These are phyloP conservation scores for Lasioglossum oenotherae DNA, from an alignment of 2,888 invertebrate species.

Conservation along the genomic window DNA sequence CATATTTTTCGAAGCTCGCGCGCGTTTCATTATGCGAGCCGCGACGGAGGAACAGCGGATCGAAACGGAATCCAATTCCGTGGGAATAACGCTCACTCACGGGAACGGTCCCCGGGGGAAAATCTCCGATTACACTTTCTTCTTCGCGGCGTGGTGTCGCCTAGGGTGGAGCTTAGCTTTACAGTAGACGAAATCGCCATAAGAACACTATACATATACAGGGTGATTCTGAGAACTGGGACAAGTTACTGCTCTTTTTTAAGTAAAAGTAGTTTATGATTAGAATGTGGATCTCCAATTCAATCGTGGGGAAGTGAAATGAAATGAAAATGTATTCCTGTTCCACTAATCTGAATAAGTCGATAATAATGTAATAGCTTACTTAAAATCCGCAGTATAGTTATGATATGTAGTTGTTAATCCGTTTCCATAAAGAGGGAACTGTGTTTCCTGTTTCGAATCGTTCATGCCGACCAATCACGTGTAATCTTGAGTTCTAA, in stretches of 20 bases:
- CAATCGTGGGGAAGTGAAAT: too few species aligned
- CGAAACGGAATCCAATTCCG: slow-evolving; percentile 57
- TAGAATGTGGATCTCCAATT: too few species aligned
- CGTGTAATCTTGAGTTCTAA: not conserved
- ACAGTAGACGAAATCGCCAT: not conserved
- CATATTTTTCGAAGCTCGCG: slow-evolving; percentile 51
- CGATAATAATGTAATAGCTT: too few species aligned
- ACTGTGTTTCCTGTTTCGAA: not conserved
- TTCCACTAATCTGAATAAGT: too few species aligned
- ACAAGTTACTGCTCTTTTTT: too few species aligned
- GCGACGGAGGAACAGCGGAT: slow-evolving; percentile 35
- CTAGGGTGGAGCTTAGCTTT: not conserved
- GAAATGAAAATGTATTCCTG: too few species aligned
- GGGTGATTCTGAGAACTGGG: too few species aligned
- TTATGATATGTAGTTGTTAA: not conserved
- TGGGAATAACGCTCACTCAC: slow-evolving; percentile 46
- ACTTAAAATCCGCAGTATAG: too few species aligned
- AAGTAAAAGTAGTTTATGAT: too few species aligned
- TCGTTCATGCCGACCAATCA: not conserved
- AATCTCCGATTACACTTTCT: slow-evolving; percentile 31
- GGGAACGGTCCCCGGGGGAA: not conserved
- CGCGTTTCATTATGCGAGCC: slow-evolving; percentile 55
- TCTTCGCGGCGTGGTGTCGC: not conserved
- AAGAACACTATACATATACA: not conserved
- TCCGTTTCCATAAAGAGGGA: not conserved